Percentiles rank a stretch among this genome's conserved stretches.
phyloP scores from a whole-genome alignment of 2,888 invertebrate species.

The Plutella xylostella region DNA sequence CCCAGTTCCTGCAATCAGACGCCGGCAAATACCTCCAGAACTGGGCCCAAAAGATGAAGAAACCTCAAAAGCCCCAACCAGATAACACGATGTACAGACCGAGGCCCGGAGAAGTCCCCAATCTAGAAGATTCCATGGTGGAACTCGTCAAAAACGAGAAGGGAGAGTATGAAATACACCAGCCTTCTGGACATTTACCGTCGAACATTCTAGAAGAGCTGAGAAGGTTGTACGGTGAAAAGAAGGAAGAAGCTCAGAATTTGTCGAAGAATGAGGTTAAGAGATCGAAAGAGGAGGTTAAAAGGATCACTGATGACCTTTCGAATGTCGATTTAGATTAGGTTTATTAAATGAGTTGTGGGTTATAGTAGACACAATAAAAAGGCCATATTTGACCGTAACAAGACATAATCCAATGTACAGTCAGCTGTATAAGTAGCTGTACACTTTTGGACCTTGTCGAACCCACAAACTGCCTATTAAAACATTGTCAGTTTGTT shows the following conservation, averaged over 20 bases:
- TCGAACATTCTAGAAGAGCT: slow-evolving; percentile 37
- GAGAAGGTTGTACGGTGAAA: slow-evolving; percentile 42
- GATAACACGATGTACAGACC: background rate
- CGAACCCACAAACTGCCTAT: no score
- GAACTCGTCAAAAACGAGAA: slow-evolving; percentile 43
- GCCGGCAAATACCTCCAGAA: slow-evolving; percentile 68
- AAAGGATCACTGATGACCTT: slow-evolving; percentile 68
- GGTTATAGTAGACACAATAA: no score
- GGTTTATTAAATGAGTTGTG: slow-evolving; percentile 7
- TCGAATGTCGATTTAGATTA: slow-evolving; percentile 69
- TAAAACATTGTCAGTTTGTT: no score
- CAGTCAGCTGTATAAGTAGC: no score
- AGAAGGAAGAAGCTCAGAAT: slow-evolving; percentile 38
- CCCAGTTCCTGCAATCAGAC: slow-evolving; percentile 53
- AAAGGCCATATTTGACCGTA: no score
- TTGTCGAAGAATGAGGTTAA: slow-evolving; percentile 24
- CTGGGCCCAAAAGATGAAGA: slow-evolving; percentile 72
- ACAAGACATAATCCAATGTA: no score
- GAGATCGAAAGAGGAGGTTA: slow-evolving; percentile 42
- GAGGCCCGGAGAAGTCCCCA: slow-evolving; percentile 39
- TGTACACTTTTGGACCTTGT: no score
- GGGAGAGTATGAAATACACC: slow-evolving; percentile 54
- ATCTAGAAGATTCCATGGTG: slow-evolving; percentile 52
- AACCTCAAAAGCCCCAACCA: slow-evolving; percentile 26
- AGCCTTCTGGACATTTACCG: slow-evolving; percentile 50